Evolutionary conservation across 2,797 vertebrate species (phyloP).

Genomic region (Peromyscus nudipes): DNA sequence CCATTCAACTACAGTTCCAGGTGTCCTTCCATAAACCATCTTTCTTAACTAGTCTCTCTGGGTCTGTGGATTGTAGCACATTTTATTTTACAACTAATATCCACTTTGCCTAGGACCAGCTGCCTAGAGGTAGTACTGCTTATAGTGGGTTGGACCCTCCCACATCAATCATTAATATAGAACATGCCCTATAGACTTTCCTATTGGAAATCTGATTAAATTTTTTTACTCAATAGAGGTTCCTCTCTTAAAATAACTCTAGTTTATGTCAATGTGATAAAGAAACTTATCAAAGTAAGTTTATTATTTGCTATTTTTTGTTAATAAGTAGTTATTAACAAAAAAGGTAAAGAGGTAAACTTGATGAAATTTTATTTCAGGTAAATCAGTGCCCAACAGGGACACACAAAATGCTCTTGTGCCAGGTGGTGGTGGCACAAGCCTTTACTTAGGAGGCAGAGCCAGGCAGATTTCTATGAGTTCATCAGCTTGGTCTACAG

Average conservation of each 20-base stretch:
- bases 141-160: background rate
- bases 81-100: too few relatives aligned
- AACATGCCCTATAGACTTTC: background rate
- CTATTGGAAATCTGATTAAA: background rate
- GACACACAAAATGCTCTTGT: background rate
- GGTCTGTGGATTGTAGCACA: too few relatives aligned
- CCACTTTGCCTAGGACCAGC: background rate
- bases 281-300: background rate
- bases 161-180: background rate
- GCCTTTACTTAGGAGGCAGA: too few relatives aligned
- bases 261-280: background rate
- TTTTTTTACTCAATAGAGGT: background rate
- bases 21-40: too few relatives aligned
- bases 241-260: background rate
- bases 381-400: background rate
- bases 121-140: background rate
- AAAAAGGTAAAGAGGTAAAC: too few relatives aligned
- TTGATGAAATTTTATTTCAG: background rate
- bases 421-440: too few relatives aligned
- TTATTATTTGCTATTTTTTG: too few relatives aligned
- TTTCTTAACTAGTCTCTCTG: too few relatives aligned
- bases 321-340: background rate
- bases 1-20: too few relatives aligned
- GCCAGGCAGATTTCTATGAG: too few relatives aligned
- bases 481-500: too few relatives aligned